These are phyloP conservation scores for Drosophila seclusa DNA, from an alignment of 2,888 invertebrate species.

Conservation along the genomic window DNA sequence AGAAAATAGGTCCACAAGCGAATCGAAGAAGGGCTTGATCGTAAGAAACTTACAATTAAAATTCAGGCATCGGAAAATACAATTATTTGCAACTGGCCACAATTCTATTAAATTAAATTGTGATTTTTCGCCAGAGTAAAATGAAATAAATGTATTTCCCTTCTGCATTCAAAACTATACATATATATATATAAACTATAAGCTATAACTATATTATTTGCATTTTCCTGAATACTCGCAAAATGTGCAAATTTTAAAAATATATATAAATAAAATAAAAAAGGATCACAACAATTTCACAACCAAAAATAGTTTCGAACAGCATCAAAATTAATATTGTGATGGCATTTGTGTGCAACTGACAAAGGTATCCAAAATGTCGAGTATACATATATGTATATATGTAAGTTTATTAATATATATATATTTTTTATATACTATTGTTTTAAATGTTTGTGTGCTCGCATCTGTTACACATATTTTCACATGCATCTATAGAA, in stretches of 20 bases:
- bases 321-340: conserved; percentile 2
- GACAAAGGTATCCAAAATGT: conserved; percentile 9
- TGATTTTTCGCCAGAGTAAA: neutral
- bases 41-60: too few species aligned
- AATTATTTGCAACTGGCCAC: neutral
- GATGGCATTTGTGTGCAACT: neutral
- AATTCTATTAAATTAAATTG: neutral
- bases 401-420: neutral
- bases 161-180: neutral
- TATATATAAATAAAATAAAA: neutral
- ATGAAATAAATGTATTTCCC: neutral
- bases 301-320: conserved; percentile 12
- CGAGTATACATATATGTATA: neutral
- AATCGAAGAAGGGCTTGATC: too few species aligned
- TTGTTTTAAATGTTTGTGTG: conserved; percentile 32
- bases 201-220: neutral
- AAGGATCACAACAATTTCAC: conserved; percentile 13
- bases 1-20: too few species aligned
- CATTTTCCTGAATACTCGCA: neutral
- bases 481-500: conserved; percentile 20
- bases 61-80: too few species aligned
- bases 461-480: conserved; percentile 18
- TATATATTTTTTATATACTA: conserved; percentile 20
- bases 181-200: too few species aligned
- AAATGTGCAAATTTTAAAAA: neutral